phyloP scores from a whole-genome alignment of 2,797 vertebrate species.

The Fistularia tabacaria region DNA sequence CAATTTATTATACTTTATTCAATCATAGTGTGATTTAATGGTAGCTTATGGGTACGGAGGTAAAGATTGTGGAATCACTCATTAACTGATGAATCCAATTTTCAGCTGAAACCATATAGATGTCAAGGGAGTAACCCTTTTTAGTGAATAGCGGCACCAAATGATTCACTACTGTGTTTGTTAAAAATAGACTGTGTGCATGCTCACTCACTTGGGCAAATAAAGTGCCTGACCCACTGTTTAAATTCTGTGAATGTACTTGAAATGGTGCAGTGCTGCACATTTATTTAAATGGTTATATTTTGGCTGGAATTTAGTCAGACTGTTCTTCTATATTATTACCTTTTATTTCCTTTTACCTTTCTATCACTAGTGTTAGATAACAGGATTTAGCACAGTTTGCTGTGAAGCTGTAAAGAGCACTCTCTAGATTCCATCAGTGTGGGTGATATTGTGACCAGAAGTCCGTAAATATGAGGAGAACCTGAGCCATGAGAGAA shows the following conservation, averaged over 20 bases:
- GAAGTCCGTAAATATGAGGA: constrained; percentile 47
- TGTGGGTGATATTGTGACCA: constrained; percentile 35
- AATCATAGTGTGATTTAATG: constrained; percentile 10
- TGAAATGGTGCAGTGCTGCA: background rate
- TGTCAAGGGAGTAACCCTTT: constrained; percentile 9
- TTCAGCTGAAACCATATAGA: constrained; percentile 21
- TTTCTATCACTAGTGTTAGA: too few species aligned
- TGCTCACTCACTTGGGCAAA: constrained; percentile 8
- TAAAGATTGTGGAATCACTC: constrained; percentile 18
- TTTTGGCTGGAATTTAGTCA: too few species aligned
- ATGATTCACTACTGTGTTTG: constrained; percentile 13
- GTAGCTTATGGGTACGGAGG: constrained; percentile 16
- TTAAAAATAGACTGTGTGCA: constrained; percentile 17
- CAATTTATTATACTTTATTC: background rate
- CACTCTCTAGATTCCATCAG: constrained; percentile 9
- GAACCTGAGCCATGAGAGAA: constrained; percentile 31
- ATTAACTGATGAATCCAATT: constrained; percentile 6
- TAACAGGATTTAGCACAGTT: background rate
- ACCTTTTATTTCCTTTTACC: too few species aligned
- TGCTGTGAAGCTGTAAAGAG: constrained; percentile 11
- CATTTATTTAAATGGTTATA: background rate
- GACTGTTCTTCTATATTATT: too few species aligned
- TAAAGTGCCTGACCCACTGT: constrained; percentile 3
- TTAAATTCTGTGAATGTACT: background rate
- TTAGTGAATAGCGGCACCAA: constrained; percentile 10